A percentile compares a stretch with the other conserved stretches of the same genome.
Conservation (phyloP, 2,888 invertebrate genomes). For the Eupithecia centaureata region DNA sequence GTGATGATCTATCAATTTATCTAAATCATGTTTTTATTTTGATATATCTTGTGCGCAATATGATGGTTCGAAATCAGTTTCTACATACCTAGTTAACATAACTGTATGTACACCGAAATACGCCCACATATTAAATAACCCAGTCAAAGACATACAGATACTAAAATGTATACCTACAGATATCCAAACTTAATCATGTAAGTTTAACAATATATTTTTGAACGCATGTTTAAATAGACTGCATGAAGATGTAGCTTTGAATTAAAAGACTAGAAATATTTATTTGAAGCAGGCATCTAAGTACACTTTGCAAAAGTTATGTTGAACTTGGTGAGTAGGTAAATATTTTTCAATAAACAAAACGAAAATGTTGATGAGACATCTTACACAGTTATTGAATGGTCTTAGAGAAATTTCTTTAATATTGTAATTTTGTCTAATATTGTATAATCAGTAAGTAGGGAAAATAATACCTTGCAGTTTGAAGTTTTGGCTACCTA, state of each 20-base stretch:
- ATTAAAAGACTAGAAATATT: background rate
- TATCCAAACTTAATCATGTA: background rate
- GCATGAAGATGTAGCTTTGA: background rate
- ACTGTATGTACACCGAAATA: background rate
- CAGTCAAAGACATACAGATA: background rate
- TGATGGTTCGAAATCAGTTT: background rate
- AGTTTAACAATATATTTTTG: background rate
- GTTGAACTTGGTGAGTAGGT: background rate
- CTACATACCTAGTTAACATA: background rate
- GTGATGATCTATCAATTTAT: background rate
- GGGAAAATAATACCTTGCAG: background rate
- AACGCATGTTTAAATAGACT: background rate
- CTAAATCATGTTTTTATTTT: conserved; percentile 5
- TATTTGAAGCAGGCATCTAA: background rate
- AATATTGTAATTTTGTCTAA: too few relatives aligned
- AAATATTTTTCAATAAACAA: background rate
- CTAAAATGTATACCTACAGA: background rate
- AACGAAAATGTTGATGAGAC: background rate
- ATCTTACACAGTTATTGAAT: background rate
- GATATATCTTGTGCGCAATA: background rate
- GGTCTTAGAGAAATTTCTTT: background rate
- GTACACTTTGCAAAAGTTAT: background rate
- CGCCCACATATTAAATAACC: conserved; percentile 1
- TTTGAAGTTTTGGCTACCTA: background rate
- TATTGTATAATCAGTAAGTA: too few relatives aligned